Conservation (phyloP, 2,797 vertebrate genomes). For the Hyperoplus lanceolatus region DNA sequence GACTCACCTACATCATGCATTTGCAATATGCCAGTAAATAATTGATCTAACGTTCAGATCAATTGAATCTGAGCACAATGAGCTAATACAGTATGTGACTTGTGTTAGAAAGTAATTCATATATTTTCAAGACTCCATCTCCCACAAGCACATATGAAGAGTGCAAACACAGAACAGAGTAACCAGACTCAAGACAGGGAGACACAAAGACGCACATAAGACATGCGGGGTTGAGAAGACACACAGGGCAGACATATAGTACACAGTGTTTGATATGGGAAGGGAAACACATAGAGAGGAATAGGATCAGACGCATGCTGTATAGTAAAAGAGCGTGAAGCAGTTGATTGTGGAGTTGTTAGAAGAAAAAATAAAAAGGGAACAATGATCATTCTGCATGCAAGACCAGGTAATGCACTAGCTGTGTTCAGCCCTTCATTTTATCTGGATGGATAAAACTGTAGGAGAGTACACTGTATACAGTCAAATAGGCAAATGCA, state of each 20-base stretch:
- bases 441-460: slow-evolving; percentile 76
- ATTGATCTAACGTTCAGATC: slow-evolving; percentile 78
- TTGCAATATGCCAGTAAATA: slow-evolving; percentile 62
- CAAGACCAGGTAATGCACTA: slow-evolving; percentile 16
- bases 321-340: slow-evolving; percentile 64
- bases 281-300: slow-evolving; percentile 47
- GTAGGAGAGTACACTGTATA: slow-evolving; percentile 45
- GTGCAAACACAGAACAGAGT: slow-evolving; percentile 68
- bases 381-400: slow-evolving; percentile 39
- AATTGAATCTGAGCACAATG: slow-evolving; percentile 62
- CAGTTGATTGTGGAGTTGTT: slow-evolving; percentile 33
- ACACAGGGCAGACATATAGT: slow-evolving; percentile 52
- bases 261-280: slow-evolving; percentile 34
- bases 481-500: slow-evolving; percentile 65
- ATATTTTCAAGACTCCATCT: slow-evolving; percentile 33
- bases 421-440: slow-evolving; percentile 80
- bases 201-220: slow-evolving; percentile 49
- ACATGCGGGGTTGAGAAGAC: slow-evolving; percentile 55
- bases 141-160: slow-evolving; percentile 64
- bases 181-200: slow-evolving; percentile 45
- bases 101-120: slow-evolving; percentile 51
- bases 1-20: slow-evolving; percentile 53
- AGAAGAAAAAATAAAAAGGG: slow-evolving; percentile 33
- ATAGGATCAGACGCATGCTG: slow-evolving; percentile 64
- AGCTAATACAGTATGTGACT: slow-evolving; percentile 52